Evolutionary conservation across 2,797 vertebrate species (phyloP), one percentile per base, ranked within the genome.

Genomic region (Otolemur crassicaudatus): DNA sequence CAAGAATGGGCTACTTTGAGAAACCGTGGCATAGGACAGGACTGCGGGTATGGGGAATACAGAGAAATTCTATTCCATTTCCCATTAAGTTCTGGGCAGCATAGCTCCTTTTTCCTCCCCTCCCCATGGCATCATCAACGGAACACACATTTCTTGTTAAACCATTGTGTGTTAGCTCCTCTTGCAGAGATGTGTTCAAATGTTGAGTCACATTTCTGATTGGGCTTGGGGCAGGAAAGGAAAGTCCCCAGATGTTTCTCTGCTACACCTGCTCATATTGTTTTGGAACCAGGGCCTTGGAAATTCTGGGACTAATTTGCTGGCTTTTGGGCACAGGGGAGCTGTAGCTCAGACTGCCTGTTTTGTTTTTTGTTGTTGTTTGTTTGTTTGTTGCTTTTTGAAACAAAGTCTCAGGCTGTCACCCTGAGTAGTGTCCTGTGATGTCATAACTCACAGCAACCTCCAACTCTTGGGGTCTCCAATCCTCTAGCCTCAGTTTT

Each of bases 21-120:
- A 37, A 67, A 69, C 0, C 34, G n/a, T 60, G 56, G 12, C 61
- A n/a, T 13, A 22, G 60, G 20, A 27, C n/a, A 37, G 17, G n/a
- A n/a, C 20, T 3, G 4, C 14, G 19, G 19, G 22, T 4, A 8
- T 12, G 1, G 25, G 22, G 46, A 67, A 85, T 43, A 69, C 34
- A 31, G 46, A 53, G 46, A 87, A 53, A 61, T 77, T 58, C 22
- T 70, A 19, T 31, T 34, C n/a, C 7, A n/a, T 75, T 49, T 82
- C 31, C 29, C 61, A 1, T 0, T 25, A n/a, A 19, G 37, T 61
- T 14, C 22, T 37, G 5, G 7, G 1, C n/a, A 13, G 23, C n/a
- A 9, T 7, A 27, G 17, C 8, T 34, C 31, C 9, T 93, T 58
- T 58, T 40, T 37, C 8, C 29, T 93, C 34, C 12, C 31, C 5